Base-by-base conservation (phyloP, 2,888 invertebrate species). In the Sphinx pinastri region DNA sequence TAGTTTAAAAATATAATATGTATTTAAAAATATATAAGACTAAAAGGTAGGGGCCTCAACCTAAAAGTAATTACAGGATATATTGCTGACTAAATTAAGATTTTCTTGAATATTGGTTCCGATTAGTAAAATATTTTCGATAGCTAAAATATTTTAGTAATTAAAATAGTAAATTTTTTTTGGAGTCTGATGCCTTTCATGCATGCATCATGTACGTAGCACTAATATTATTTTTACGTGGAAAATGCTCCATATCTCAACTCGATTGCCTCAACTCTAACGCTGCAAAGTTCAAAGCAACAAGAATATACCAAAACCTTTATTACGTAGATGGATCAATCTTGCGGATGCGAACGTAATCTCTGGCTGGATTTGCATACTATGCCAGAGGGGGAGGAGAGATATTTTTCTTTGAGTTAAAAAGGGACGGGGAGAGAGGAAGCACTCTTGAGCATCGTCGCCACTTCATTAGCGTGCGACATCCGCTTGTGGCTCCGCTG, bases 251-350 rank as follows among this genome's bases (percentile, higher is more conserved):
- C 49, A 49, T 49, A 12, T 63, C 16, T 16, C 38, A 49, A 2
- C 57, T 31, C 55, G 14, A 63, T 54, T 67, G 52, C 67, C n/a
- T 25, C 8, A 52, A 49, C 5, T 16, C 63, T 19, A 45, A 60
- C 45, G 45, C 11, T 47, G 49, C 49, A 60, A 47, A 60, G 47
- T 47, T 60, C 58, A 63, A 63, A 68, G 25, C 45, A 55, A 38
- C 55, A 68, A 57, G 49, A 47, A 16, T 19, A 63, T 19, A 63
- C 57, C 25, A 47, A 76, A 76, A 75, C 73, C 84, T 88, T 89
- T 88, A 88, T 88, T 89, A 88, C 79, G 81, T 80, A 81, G 82
- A 84, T 82, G 85, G 84, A 88, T 86, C 82, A 83, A 84, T 84
- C 79, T 69, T 19, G 47, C 25, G 38, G 75, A 79, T 78, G 77